Evolutionary conservation across 1,140 invertebrate species (phyloP).

Genomic region (Paralvinella palmiformis): DNA sequence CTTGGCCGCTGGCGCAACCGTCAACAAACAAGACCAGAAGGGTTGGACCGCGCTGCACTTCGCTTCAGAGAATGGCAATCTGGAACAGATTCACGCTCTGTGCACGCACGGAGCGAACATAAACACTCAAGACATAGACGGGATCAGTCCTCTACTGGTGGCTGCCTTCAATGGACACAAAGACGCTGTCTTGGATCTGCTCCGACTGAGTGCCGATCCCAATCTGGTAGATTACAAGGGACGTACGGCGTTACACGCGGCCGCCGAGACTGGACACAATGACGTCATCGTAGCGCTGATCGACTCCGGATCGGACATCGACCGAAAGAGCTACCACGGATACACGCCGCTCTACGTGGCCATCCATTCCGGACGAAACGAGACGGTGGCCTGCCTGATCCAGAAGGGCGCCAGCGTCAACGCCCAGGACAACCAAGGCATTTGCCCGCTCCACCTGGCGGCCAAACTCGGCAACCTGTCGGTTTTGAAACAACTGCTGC

Average conservation of each 20-base stretch:
- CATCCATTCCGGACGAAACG: background rate
- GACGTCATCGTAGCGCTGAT: conserved; percentile 10
- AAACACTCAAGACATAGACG: conserved; percentile 15
- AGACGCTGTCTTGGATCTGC: conserved; percentile 18
- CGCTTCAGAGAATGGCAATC: conserved; percentile 9
- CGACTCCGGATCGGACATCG: conserved; percentile 5
- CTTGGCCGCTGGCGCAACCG: conserved; percentile 3
- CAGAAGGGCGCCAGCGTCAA: conserved; percentile 15
- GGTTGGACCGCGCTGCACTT: conserved; percentile 22
- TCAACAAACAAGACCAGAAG: conserved; percentile 14
- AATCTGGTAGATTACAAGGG: conserved; percentile 18
- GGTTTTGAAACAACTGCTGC: conserved; percentile 51
- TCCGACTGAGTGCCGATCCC: conserved; percentile 49
- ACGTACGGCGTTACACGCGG: conserved; percentile 20
- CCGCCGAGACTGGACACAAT: conserved; percentile 9
- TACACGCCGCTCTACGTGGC: conserved; percentile 14
- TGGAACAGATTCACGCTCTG: conserved; percentile 10
- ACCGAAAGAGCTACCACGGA: conserved; percentile 20
- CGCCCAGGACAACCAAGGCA: conserved; percentile 20
- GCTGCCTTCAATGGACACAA: conserved; percentile 17
- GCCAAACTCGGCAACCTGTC: conserved; percentile 27
- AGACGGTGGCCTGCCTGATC: conserved; percentile 8
- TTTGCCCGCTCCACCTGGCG: conserved; percentile 22
- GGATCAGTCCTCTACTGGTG: conserved; percentile 16
- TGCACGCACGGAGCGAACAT: conserved; percentile 29